Evolutionary conservation across 2,888 invertebrate genomes (phyloP).

Genomic region (Lymantria monacha): DNA sequence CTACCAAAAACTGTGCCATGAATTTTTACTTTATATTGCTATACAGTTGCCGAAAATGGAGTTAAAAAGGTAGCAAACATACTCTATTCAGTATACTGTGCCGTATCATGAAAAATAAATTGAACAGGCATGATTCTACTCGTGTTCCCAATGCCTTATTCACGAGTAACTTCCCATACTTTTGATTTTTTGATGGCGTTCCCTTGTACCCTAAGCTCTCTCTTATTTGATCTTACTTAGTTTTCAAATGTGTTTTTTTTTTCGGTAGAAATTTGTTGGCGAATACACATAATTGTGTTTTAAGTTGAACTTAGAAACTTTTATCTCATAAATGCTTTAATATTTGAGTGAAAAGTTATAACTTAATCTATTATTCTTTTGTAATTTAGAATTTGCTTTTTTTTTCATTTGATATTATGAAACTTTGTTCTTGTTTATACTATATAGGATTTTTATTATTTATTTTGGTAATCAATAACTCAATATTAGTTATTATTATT

Average conservation of each 20-base stretch:
- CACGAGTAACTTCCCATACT: slow-evolving; percentile 33
- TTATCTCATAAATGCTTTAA: not conserved
- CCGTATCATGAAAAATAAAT: slow-evolving; percentile 27
- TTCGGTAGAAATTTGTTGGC: slow-evolving; percentile 1
- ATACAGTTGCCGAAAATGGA: not conserved
- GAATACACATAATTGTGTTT: slow-evolving; percentile 12
- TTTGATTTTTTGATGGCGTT: slow-evolving; percentile 50
- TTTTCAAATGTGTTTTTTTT: slow-evolving; percentile 15
- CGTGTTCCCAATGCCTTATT: slow-evolving; percentile 40
- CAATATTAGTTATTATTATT: no score
- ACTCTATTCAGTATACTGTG: not conserved
- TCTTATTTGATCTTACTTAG: slow-evolving; percentile 26
- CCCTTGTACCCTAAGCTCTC: slow-evolving; percentile 36
- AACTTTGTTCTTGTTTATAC: no score
- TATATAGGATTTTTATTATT: no score
- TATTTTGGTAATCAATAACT: no score
- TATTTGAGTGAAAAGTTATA: slow-evolving; percentile 1
- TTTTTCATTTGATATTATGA: no score
- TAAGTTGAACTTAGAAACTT: not conserved
- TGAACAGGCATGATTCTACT: slow-evolving; percentile 15
- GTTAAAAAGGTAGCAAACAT: not conserved
- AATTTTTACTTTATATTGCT: not conserved
- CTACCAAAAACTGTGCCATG: not conserved
- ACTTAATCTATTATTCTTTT: not conserved
- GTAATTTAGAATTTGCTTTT: not conserved